phyloP scores from a whole-genome alignment of 2,113 vertebrate genomes.

The Climacteris rufus region DNA sequence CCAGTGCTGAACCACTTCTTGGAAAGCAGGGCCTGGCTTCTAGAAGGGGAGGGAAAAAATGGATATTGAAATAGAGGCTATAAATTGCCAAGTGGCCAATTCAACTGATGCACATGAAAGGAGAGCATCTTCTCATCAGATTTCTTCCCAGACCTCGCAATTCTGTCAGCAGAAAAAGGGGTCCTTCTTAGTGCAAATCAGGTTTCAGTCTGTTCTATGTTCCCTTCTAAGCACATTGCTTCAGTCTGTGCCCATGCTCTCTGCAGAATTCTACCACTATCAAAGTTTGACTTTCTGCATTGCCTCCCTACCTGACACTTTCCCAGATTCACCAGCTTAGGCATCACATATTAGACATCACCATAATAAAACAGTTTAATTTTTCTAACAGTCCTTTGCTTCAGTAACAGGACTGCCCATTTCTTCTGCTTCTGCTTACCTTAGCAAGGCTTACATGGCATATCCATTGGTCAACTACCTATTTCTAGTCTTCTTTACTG shows the following conservation, averaged over 20 bases:
- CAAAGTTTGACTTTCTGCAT: not conserved
- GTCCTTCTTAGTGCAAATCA: not conserved
- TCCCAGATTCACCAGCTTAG: not conserved
- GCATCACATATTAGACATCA: not conserved
- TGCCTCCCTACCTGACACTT: not conserved
- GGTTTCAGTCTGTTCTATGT: not conserved
- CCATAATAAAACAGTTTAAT: not conserved
- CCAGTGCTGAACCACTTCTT: conserved; percentile 25
- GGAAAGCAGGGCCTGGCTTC: conserved; percentile 13
- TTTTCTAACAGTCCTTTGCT: not conserved
- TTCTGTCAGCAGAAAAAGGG: not conserved
- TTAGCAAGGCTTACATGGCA: not conserved
- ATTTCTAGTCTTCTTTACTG: not conserved
- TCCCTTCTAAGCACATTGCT: not conserved
- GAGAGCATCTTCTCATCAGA: not conserved
- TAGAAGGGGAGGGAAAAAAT: not conserved
- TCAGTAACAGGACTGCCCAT: not conserved
- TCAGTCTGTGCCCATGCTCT: not conserved
- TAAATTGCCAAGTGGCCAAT: conserved; percentile 35
- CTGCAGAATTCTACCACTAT: not conserved
- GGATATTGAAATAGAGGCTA: not conserved
- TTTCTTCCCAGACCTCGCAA: not conserved
- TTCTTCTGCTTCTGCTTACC: not conserved
- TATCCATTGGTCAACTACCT: not conserved
- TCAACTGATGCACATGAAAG: not conserved